These are phyloP conservation scores for Dasyurus viverrinus DNA, from an alignment of 2,113 vertebrate genomes.

Conservation along the genomic window DNA sequence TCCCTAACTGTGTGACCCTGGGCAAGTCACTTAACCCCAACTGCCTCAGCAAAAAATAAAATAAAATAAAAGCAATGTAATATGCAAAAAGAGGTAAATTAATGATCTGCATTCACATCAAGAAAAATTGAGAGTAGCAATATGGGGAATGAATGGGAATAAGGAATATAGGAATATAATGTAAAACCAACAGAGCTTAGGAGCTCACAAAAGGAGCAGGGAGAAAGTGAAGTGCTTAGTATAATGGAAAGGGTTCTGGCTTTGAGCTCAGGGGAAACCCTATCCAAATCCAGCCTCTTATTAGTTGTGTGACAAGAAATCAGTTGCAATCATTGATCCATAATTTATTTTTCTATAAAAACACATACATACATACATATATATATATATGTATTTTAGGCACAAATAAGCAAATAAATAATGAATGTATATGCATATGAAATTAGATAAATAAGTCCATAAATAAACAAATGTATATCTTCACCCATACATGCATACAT, in stretches of 20 bases:
- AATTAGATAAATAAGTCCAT: background rate
- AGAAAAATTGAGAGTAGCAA: background rate
- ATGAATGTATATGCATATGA: background rate
- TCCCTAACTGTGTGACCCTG: too few relatives aligned
- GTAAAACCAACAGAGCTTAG: background rate
- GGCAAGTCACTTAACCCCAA: too few relatives aligned
- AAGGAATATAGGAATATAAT: background rate
- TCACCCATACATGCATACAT: background rate
- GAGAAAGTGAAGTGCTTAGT: background rate
- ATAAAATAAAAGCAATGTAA: background rate
- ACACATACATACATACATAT: background rate
- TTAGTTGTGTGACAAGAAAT: background rate
- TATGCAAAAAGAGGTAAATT: background rate
- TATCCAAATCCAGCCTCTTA: background rate
- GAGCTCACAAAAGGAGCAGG: background rate
- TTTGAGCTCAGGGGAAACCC: background rate
- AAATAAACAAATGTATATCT: too few relatives aligned
- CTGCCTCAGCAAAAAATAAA: too few relatives aligned
- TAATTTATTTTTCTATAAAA: background rate
- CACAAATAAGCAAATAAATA: background rate
- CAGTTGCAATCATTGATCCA: background rate
- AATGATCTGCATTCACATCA: background rate
- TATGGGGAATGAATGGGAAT: background rate
- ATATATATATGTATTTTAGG: rapidly evolving
- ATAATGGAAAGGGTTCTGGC: background rate